Evolutionary conservation across 2,888 invertebrate species (phyloP).

Genomic region (Amorpha juglandis): DNA sequence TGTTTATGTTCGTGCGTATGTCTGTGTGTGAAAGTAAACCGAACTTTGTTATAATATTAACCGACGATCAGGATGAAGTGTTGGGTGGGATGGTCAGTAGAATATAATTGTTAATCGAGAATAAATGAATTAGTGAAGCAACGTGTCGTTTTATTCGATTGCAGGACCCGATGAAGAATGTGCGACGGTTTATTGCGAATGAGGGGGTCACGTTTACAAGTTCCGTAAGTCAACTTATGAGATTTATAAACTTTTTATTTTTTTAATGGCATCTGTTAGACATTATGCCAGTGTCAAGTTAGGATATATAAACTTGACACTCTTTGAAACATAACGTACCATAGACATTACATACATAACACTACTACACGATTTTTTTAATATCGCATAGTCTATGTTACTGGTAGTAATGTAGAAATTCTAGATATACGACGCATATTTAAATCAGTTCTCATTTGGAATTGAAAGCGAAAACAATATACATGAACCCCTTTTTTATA

Average conservation of each 20-base stretch:
- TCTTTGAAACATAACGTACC: too few species aligned
- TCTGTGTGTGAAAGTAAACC: constrained; percentile 68
- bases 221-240: constrained; percentile 84
- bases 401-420: too few species aligned
- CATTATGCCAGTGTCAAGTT: too few species aligned
- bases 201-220: constrained; percentile 89
- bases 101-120: constrained; percentile 43
- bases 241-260: neutral
- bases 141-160: constrained; percentile 65
- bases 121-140: constrained; percentile 62
- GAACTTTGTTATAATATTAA: constrained; percentile 91
- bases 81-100: constrained; percentile 90
- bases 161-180: constrained; percentile 88
- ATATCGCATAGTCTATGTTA: too few species aligned
- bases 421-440: too few species aligned
- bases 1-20: constrained; percentile 53
- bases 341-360: too few species aligned
- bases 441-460: too few species aligned
- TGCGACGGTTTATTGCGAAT: constrained; percentile 84
- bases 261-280: too few species aligned
- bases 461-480: too few species aligned
- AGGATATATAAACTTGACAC: too few species aligned
- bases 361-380: too few species aligned
- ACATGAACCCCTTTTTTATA: too few species aligned
- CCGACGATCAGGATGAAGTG: constrained; percentile 94